Evolutionary conservation across 2,113 vertebrate genomes (phyloP), one percentile per base, ranked within the genome.

Genomic region (Chinchilla lanigera): DNA sequence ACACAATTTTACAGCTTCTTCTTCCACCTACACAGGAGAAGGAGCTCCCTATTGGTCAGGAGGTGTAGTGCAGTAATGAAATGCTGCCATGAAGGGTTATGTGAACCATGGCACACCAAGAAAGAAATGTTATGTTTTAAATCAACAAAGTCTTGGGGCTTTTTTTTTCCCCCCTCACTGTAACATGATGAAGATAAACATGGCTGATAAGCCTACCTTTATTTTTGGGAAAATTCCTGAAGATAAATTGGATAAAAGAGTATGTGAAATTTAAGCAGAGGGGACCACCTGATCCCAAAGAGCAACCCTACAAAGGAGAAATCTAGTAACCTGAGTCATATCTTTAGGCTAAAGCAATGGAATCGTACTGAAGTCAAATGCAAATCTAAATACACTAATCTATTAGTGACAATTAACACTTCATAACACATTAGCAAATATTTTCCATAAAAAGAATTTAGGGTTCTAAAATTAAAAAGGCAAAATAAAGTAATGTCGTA

Each of bases 21-120:
- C 71, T 63, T 28, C 33, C 35, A 52, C 28, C 58, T 6, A 1
- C 11, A 30, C 4, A 6, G 19, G 35, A 13, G 5, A 35, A 2
- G 30, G 52, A 50, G 84, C 9, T 6, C 58, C 41, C 41, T 20
- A 0, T 0, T 41, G 33, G 3, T 24, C 0, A 0, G 17, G 56
- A 65, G 61, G 24, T 10, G 1, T 1, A 26, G 28, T 8, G 52
- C 10, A 38, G 41, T 69, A 28, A 1, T 1, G 1, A 26, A 56
- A 44, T 0, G 6, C 24, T 20, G 7, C 65, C 52, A 12, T 11
- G 58, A 41, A 56, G n/a, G 13, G 35, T 11, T 52, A 22, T 47
- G 5, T 30, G 50, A 69, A 61, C 56, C 28, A 33, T 4, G 22
- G 50, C 38, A 33, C 20, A 26, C 17, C n/a, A 12, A 69, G 58